These are phyloP conservation scores for Sakesphorus luctuosus DNA, from an alignment of 2,113 vertebrate species.

Conservation along the genomic window DNA sequence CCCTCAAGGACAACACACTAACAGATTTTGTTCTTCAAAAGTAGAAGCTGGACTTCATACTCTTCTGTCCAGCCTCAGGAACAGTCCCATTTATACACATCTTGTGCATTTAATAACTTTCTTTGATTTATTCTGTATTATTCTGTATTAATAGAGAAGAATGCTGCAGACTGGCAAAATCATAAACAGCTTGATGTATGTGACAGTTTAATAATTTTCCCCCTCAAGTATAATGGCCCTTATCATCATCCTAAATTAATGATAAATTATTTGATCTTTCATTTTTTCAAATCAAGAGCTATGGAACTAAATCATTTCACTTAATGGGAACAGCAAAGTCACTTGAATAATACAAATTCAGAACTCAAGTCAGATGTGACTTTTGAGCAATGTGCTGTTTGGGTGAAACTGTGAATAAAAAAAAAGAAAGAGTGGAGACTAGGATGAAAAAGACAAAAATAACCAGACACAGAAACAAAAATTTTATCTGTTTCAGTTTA, in stretches of 20 bases:
- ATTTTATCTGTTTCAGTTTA: background rate
- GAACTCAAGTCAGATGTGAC: background rate
- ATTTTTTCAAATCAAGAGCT: slow-evolving; percentile 29
- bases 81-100: background rate
- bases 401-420: background rate
- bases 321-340: background rate
- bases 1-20: background rate
- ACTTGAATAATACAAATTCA: background rate
- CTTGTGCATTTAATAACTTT: background rate
- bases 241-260: background rate
- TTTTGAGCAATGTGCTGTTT: background rate
- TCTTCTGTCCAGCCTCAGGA: background rate
- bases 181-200: background rate
- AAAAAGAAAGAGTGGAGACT: background rate
- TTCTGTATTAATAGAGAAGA: background rate
- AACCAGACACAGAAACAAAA: background rate
- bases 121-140: background rate
- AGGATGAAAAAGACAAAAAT: background rate
- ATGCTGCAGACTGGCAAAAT: background rate
- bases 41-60: background rate
- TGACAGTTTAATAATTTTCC: background rate
- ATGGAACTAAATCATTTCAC: background rate
- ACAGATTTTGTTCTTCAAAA: background rate
- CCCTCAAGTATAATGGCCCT: background rate
- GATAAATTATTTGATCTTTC: slow-evolving; percentile 8